These are phyloP conservation scores for Cydia amplana DNA, from an alignment of 1,140 invertebrate genomes.

Conservation along the genomic window DNA sequence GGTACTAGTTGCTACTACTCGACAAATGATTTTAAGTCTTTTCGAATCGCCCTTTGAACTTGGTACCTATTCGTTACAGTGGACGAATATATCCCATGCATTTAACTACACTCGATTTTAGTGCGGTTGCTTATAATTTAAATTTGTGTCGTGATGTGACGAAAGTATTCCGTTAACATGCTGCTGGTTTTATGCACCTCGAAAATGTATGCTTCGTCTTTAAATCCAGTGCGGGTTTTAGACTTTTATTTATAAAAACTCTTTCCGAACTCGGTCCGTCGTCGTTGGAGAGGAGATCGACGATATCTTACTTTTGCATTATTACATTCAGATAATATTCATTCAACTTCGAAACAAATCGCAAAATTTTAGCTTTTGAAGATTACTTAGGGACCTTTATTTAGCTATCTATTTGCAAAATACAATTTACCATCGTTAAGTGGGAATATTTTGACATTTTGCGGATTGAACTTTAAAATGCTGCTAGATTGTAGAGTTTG, in stretches of 20 bases:
- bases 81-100: background rate
- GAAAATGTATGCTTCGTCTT: no score
- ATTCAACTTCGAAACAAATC: no score
- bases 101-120: background rate
- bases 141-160: background rate
- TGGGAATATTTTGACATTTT: constrained; percentile 32
- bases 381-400: no score
- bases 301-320: background rate
- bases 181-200: background rate
- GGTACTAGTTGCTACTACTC: background rate
- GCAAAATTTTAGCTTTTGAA: no score
- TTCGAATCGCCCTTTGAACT: background rate
- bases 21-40: no score
- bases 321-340: background rate
- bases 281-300: background rate
- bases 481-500: background rate
- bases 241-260: no score
- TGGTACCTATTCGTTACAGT: background rate
- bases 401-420: background rate
- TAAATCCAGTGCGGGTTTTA: no score
- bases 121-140: background rate
- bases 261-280: no score
- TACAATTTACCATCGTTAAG: background rate
- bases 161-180: background rate
- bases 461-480: constrained; percentile 29